A percentile compares a stretch with the other conserved stretches of the same genome.
Evolutionary conservation across 2,113 vertebrate genomes (phyloP).

Genomic region (Regulus satrapa): DNA sequence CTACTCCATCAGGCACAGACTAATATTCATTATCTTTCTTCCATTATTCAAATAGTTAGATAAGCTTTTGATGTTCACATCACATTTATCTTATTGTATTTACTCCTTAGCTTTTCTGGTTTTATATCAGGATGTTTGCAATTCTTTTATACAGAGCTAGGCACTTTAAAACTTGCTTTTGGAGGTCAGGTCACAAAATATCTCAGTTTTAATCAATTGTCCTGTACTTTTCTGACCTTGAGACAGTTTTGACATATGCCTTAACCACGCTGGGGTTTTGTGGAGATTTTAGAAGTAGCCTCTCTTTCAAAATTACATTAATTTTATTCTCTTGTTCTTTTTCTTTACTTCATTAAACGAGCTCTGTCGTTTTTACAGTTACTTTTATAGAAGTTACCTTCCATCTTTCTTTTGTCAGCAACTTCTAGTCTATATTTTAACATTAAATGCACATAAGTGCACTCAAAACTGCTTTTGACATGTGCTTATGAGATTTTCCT

Average conservation of each 20-base stretch:
- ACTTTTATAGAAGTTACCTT: background rate
- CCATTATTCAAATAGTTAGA: background rate
- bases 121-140: background rate
- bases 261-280: background rate
- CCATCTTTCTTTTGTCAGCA: background rate
- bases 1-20: background rate
- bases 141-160: background rate
- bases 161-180: background rate
- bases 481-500: background rate
- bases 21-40: background rate
- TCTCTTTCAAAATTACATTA: background rate
- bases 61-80: background rate
- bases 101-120: background rate
- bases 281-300: fast-evolving
- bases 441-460: background rate
- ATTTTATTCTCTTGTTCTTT: background rate
- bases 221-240: background rate
- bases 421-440: background rate
- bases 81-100: background rate
- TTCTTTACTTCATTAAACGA: background rate
- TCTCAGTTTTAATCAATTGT: background rate
- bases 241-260: background rate
- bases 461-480: background rate
- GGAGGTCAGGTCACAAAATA: background rate
- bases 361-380: background rate